Percentiles rank a stretch among this genome's conserved stretches.
Evolutionary conservation across 2,113 vertebrate species (phyloP).

Genomic region (Sylvia atricapilla): DNA sequence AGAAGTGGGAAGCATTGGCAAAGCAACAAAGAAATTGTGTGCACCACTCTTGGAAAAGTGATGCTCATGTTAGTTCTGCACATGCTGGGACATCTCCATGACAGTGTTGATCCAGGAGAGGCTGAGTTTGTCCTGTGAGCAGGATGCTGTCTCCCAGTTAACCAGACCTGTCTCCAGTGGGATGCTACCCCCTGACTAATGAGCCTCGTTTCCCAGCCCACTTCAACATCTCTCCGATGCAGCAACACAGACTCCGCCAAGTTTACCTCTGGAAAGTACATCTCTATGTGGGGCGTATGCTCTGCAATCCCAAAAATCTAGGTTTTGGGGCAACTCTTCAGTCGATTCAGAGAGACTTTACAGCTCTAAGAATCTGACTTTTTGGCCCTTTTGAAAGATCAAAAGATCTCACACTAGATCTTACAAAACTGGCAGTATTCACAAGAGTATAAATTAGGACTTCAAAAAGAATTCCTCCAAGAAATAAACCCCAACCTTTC

Average conservation of each 20-base stretch:
- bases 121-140: not conserved
- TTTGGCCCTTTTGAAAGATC: not conserved
- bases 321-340: not conserved
- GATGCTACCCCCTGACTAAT: not conserved
- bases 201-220: not conserved
- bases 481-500: not conserved
- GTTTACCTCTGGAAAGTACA: not conserved
- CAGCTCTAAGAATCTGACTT: not conserved
- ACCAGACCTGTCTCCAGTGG: not conserved
- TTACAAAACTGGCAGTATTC: not conserved
- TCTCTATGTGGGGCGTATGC: not conserved
- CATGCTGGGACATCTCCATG: fast-evolving
- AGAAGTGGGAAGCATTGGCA: not conserved
- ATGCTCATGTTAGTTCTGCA: not conserved
- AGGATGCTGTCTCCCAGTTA: not conserved
- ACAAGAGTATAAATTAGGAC: not conserved
- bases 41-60: not conserved
- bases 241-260: not conserved
- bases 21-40: not conserved
- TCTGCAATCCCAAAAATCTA: not conserved
- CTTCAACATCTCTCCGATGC: not conserved
- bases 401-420: not conserved
- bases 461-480: not conserved
- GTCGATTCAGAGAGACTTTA: not conserved
- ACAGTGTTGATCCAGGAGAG: not conserved